Percentiles rank a stretch among this genome's conserved stretches.
Conservation (phyloP, 2,888 invertebrate genomes). For the Chouioia cunea region DNA sequence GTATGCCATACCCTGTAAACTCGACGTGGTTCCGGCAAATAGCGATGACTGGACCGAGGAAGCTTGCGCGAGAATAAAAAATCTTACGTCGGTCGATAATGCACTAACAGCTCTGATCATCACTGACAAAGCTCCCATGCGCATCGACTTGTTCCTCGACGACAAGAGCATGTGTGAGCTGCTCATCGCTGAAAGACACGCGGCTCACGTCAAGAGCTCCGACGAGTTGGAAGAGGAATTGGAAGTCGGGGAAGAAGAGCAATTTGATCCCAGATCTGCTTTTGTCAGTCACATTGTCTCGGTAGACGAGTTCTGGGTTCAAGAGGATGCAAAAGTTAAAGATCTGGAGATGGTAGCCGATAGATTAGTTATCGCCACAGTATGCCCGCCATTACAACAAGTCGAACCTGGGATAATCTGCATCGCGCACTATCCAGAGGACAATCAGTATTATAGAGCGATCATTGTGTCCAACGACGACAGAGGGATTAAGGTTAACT, state of each 20-base stretch:
- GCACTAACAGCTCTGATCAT: conserved; percentile 57
- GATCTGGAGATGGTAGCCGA: conserved; percentile 76
- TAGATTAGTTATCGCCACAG: conserved; percentile 70
- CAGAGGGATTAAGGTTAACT: conserved; percentile 73
- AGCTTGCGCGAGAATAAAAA: conserved; percentile 72
- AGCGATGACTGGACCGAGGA: conserved; percentile 78
- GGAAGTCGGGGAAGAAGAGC: conserved; percentile 51
- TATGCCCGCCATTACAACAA: conserved; percentile 71
- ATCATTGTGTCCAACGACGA: conserved; percentile 74
- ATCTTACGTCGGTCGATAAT: conserved; percentile 46
- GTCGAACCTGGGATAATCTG: conserved; percentile 74
- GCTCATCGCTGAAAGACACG: conserved; percentile 57
- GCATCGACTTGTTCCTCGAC: conserved; percentile 67
- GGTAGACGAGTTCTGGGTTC: conserved; percentile 81
- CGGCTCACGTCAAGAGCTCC: conserved; percentile 48
- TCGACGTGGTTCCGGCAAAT: conserved; percentile 77
- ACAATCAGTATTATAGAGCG: conserved; percentile 78
- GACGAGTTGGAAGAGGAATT: conserved; percentile 23
- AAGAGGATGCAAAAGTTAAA: conserved; percentile 74
- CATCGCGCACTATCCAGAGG: conserved; percentile 77
- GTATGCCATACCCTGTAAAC: conserved; percentile 75
- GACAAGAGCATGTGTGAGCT: conserved; percentile 58
- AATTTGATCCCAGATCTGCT: conserved; percentile 71
- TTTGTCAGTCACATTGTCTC: conserved; percentile 78
- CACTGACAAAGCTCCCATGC: conserved; percentile 59